Conservation (phyloP, 2,888 invertebrate genomes). For the Drosophila acutilabella region DNA sequence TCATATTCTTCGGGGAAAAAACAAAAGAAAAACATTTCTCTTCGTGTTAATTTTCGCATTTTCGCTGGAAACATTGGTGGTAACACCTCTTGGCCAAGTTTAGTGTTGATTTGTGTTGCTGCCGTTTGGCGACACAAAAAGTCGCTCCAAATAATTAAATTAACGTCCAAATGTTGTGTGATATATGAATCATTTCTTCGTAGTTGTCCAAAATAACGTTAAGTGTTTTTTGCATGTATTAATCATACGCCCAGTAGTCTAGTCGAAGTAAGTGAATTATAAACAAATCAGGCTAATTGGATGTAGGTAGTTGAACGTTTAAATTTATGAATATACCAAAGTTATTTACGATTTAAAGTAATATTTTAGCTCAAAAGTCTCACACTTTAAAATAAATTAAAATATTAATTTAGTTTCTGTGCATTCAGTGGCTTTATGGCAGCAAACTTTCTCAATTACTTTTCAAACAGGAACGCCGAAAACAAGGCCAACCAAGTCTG, state of each 20-base stretch:
- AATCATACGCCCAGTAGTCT: conserved; percentile 41
- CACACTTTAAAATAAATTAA: not conserved
- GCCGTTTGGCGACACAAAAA: conserved; percentile 44
- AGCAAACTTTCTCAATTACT: not conserved
- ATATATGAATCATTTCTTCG: conserved; percentile 52
- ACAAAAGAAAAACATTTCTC: not conserved
- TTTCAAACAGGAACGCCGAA: not conserved
- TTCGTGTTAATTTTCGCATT: not conserved
- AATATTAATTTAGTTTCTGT: not conserved
- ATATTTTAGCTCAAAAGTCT: too few species aligned
- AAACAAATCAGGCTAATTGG: too few species aligned
- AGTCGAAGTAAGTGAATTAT: not conserved
- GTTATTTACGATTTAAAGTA: too few species aligned
- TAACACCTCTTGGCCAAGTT: conserved; percentile 21
- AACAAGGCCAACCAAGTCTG: not conserved
- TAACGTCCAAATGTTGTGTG: conserved; percentile 36
- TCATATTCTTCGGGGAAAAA: not conserved
- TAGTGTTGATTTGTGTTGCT: conserved; percentile 45
- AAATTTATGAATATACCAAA: too few species aligned
- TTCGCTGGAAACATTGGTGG: conserved; percentile 16
- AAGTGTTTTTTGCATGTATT: conserved; percentile 33
- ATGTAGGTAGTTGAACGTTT: too few species aligned
- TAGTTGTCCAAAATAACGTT: conserved; percentile 6
- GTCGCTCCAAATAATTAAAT: conserved; percentile 70
- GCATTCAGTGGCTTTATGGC: too few species aligned